Base-by-base conservation (phyloP, 2,113 vertebrate genomes). In the Centrocercus urophasianus region DNA sequence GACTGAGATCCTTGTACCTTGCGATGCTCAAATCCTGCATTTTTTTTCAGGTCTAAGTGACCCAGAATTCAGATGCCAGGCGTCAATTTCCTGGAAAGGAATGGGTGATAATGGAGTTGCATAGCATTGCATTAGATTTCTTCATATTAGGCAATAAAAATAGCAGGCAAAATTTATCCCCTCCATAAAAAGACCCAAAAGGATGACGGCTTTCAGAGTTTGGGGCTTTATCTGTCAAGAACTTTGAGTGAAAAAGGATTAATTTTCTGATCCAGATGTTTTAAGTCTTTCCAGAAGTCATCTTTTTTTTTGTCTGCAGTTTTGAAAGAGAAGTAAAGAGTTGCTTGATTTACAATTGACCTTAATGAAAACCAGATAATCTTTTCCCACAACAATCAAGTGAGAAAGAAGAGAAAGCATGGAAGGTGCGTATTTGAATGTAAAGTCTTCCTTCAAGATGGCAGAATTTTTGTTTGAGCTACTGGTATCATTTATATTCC, bases 171-270 rank as follows among this genome's bases (percentile, higher is more conserved):
- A 89, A 63, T 77, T 42, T n/a, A 50, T 20, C 17, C 77, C 16
- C 32, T 45, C 3, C 15, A 69, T 40, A n/a, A n/a, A 20, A 81
- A 73, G 2, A 5, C 16, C 40, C 13, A 70, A 24, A 59, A 9
- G 8, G 6, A 30, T 0, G 1, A 52, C 1, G 4, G 6, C 15
- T 17, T 32, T 63, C 59, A 59, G 21, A 59, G 52, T 38, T 4
- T 10, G 15, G 20, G 17, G 24, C 14, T n/a, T 4, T 14, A 6
- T 17, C 56, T n/a, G 17, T 59, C 32, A 43, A 61, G 27, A 79
- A 36, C 22, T 56, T 81, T 18, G 74, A 60, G 73, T 89, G 38
- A 83, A 13, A 61, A 77, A 6, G 1, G 28, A 76, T 36, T 15
- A 48, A 61, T 56, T 90, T 86, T 85, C 70, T 87, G 74, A 43